Percentiles rank a stretch among this genome's conserved stretches.
These are phyloP conservation scores for Drosophila dunni DNA, from an alignment of 1,140 invertebrate genomes.

Conservation along the genomic window DNA sequence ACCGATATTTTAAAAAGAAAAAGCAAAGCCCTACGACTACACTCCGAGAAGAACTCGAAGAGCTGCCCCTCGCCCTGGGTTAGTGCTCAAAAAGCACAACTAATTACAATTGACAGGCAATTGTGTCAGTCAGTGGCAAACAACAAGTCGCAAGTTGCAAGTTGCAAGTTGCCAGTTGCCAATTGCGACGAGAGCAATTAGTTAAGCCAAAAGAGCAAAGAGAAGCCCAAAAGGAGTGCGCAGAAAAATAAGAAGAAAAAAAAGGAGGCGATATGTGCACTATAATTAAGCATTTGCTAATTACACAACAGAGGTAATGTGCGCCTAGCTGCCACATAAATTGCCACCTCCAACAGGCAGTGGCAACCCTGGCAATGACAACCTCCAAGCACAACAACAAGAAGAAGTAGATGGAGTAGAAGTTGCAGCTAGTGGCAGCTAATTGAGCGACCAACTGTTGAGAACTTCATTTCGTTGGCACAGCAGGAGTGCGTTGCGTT, in stretches of 20 bases:
- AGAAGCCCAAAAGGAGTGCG: slow-evolving; percentile 45
- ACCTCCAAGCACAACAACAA: neutral
- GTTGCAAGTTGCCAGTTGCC: neutral
- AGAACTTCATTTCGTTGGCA: slow-evolving; percentile 74
- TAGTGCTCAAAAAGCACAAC: slow-evolving; percentile 75
- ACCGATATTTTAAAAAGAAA: neutral
- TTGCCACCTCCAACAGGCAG: slow-evolving; percentile 43
- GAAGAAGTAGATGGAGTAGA: neutral
- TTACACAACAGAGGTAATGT: slow-evolving; percentile 58
- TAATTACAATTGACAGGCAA: slow-evolving; percentile 84
- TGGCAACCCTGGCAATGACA: slow-evolving; percentile 47
- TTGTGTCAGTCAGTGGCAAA: slow-evolving; percentile 57
- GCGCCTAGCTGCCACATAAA: slow-evolving; percentile 56
- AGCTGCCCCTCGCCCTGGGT: neutral
- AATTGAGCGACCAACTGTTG: slow-evolving; percentile 65
- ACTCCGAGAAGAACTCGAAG: slow-evolving; percentile 10
- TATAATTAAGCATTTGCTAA: slow-evolving; percentile 82
- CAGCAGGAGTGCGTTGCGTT: slow-evolving; percentile 49
- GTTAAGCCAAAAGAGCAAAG: slow-evolving; percentile 67
- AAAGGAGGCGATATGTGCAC: slow-evolving; percentile 65
- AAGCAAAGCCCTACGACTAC: slow-evolving; percentile 41
- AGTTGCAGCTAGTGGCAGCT: slow-evolving; percentile 33
- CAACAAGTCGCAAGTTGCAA: slow-evolving; percentile 37
- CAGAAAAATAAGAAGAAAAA: neutral
- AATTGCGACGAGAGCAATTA: slow-evolving; percentile 60